Evolutionary conservation across 2,113 vertebrate species (phyloP).

Genomic region (Apaloderma vittatum): DNA sequence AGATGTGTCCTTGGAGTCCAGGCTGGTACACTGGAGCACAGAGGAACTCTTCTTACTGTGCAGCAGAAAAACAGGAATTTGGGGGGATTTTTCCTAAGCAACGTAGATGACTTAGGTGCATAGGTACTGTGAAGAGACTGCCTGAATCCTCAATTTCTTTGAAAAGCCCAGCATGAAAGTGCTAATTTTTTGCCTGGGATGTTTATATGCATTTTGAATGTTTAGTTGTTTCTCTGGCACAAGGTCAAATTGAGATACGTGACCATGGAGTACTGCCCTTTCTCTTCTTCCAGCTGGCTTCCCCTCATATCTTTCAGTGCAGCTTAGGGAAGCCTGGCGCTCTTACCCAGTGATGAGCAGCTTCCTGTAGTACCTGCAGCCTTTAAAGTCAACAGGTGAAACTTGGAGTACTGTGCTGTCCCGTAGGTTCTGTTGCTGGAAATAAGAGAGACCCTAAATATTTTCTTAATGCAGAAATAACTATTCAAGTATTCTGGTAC

Average conservation of each 20-base stretch:
- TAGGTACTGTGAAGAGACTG: not conserved
- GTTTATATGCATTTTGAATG: not conserved
- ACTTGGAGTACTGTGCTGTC: not conserved
- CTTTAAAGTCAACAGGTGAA: not conserved
- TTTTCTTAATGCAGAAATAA: constrained; percentile 2
- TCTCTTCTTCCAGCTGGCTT: not conserved
- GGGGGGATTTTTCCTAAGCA: not conserved
- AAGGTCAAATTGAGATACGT: not conserved
- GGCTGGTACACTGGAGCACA: not conserved
- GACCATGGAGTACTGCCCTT: not conserved
- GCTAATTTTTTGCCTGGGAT: not conserved
- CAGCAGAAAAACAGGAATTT: not conserved
- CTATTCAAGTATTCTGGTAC: not conserved
- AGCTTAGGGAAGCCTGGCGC: not conserved
- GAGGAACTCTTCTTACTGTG: not conserved
- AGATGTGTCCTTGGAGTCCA: constrained; percentile 39
- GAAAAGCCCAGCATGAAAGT: not conserved
- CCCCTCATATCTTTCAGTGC: not conserved
- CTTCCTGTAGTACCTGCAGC: not conserved
- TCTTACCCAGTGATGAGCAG: not conserved
- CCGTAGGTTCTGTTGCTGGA: not conserved
- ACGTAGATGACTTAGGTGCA: not conserved
- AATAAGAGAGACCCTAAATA: not conserved
- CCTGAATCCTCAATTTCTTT: not conserved
- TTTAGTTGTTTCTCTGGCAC: not conserved